Percentiles rank a stretch among this genome's conserved stretches.
Evolutionary conservation across 2,888 invertebrate species (phyloP).

Genomic region (Herminia tarsipennalis): DNA sequence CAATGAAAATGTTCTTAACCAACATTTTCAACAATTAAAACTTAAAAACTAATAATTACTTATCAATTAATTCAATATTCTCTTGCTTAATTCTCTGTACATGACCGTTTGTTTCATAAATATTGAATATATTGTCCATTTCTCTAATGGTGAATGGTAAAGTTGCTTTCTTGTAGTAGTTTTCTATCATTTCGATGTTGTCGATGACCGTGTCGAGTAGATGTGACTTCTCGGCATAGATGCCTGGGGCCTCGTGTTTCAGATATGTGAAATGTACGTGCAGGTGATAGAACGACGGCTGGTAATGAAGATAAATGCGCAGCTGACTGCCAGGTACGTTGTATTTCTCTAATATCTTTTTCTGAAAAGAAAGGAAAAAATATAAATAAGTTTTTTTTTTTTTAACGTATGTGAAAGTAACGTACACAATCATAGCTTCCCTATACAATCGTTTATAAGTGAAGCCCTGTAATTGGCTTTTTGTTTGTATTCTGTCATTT

Average conservation of each 20-base stretch:
- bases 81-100: slow-evolving; percentile 72
- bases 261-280: slow-evolving; percentile 97
- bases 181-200: slow-evolving; percentile 92
- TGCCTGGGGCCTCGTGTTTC: slow-evolving; percentile 92
- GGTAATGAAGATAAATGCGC: slow-evolving; percentile 96
- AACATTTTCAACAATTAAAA: slow-evolving; percentile 67
- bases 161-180: slow-evolving; percentile 94
- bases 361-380: slow-evolving; percentile 75
- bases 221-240: slow-evolving; percentile 94
- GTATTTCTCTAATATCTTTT: slow-evolving; percentile 92
- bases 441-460: no score
- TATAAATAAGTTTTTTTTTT: neutral
- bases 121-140: slow-evolving; percentile 89
- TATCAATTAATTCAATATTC: slow-evolving; percentile 54
- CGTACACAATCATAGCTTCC: no score
- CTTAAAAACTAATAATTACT: slow-evolving; percentile 40
- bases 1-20: slow-evolving; percentile 83
- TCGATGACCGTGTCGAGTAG: slow-evolving; percentile 94
- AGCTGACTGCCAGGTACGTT: slow-evolving; percentile 89
- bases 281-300: slow-evolving; percentile 98
- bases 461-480: no score
- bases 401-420: no score
- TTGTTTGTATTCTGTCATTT: no score
- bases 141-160: slow-evolving; percentile 93
- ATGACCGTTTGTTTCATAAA: slow-evolving; percentile 86